Evolutionary conservation across 2,113 vertebrate genomes (phyloP), one percentile per base, ranked within the genome.

Genomic region (Solea senegalensis): DNA sequence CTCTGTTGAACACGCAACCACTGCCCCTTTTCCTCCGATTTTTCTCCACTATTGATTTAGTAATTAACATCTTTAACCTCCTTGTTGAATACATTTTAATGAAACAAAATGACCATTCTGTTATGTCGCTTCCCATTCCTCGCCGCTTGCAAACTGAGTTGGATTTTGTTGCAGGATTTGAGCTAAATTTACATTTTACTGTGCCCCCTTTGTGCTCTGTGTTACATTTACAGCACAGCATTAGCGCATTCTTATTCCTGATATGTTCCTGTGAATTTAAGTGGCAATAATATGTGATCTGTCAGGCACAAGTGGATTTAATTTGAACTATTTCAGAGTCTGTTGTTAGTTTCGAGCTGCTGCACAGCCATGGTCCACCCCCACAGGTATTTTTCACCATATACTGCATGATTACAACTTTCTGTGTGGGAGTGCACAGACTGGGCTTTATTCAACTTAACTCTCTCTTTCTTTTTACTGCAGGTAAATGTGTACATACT

Each of bases 331-430:
- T 61, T 61, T 41, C 5, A 66, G 9, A 7, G 34, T n/a, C 21
- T 8, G 21, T 8, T 46, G 49, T 57, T 34, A 21, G 39, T 40
- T 43, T 11, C 28, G 12, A 26, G 43, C 48, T 49, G 12, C 16
- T 34, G 60, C 45, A 27, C 27, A 12, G 46, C 27, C 27, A 39
- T 5, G 61, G 8, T 53, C 48, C 41, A 15, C 16, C 16, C 45
- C 45, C 5, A 50, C 51, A 45, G 45, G 53, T 34, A 44, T n/a
- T 34, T 21, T 51, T 28, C 8, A 65, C 10, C 14, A 8, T 34
- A 26, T n/a, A 62, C 3, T 62, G 59, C 59, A 62, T 48, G 21
- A 48, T 48, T 14, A 28, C 43, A 50, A 39, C 26, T 69, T 64
- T 45, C 9, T 53, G 40, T 53, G 53, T 76, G 66, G 53, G 53